Conservation (phyloP, 2,888 invertebrate genomes). For the Sturmia bella region DNA sequence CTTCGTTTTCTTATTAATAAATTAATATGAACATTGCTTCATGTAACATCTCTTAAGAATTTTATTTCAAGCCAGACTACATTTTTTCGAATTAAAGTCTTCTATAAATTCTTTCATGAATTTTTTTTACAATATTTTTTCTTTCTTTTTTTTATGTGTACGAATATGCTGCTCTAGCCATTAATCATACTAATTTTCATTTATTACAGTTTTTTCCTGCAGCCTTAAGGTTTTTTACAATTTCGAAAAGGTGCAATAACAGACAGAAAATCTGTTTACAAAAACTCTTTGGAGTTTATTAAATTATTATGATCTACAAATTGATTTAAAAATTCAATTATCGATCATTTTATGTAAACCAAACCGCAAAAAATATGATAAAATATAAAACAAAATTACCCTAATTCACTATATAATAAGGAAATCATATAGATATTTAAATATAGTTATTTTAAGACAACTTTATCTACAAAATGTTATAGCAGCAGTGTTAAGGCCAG, state of each 20-base stretch:
- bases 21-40: no score
- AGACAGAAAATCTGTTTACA: constrained; percentile 21
- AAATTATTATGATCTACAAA: constrained; percentile 63
- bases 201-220: constrained; percentile 27
- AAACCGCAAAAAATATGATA: background rate
- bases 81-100: background rate
- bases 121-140: background rate
- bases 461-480: constrained; percentile 7
- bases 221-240: constrained; percentile 37
- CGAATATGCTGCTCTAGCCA: constrained; percentile 17
- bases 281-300: constrained; percentile 40
- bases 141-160: no score
- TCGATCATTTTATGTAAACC: constrained; percentile 50
- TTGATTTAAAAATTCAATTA: constrained; percentile 64
- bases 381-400: constrained; percentile 26
- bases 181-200: constrained; percentile 60
- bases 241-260: constrained; percentile 2
- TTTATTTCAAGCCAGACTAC: background rate
- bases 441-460: constrained; percentile 55
- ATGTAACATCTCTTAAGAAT: no score
- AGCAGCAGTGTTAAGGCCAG: background rate
- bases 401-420: constrained; percentile 58
- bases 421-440: constrained; percentile 58
- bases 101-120: constrained; percentile 1
- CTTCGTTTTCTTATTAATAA: background rate